phyloP scores from a whole-genome alignment of 2,113 vertebrate genomes.

The Daphoenositta chrysoptera region DNA sequence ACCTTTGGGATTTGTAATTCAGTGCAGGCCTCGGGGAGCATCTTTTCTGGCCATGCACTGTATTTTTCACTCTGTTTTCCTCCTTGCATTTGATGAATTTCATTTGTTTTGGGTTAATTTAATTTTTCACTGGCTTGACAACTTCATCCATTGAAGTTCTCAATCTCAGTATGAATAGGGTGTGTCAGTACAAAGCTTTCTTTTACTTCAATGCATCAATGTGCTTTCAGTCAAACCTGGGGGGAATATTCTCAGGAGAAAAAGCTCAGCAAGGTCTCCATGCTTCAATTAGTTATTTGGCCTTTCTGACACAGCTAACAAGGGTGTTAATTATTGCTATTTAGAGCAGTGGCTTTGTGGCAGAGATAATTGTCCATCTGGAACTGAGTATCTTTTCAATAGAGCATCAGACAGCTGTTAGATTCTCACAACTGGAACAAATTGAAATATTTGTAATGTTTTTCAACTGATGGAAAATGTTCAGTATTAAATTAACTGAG shows the following conservation, averaged over 20 bases:
- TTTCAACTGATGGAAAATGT: not conserved
- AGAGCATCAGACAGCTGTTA: conserved; percentile 33
- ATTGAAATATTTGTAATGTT: conserved; percentile 10
- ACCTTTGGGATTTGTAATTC: conserved; percentile 20
- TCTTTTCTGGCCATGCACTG: not conserved
- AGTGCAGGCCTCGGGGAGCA: not conserved
- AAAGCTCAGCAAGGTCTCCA: conserved; percentile 42
- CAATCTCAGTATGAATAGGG: not conserved
- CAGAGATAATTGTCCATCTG: conserved; percentile 53
- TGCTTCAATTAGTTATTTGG: conserved; percentile 50
- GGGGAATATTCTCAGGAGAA: conserved; percentile 1
- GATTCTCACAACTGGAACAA: conserved; percentile 37
- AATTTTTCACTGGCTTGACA: conserved; percentile 21
- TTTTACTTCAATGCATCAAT: not conserved
- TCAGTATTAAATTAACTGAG: conserved; percentile 7
- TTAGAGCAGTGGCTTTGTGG: conserved; percentile 16
- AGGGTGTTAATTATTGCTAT: conserved; percentile 54
- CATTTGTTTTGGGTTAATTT: conserved; percentile 49
- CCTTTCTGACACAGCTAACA: conserved; percentile 52
- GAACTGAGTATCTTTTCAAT: conserved; percentile 21
- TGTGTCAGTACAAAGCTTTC: not conserved
- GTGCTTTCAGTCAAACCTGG: conserved; percentile 10
- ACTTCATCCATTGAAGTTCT: conserved; percentile 23
- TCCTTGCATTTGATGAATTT: conserved; percentile 24
- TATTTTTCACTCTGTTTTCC: conserved; percentile 7